Conservation (phyloP, 2,113 vertebrate species). For the Hippoglossus stenolepis region DNA sequence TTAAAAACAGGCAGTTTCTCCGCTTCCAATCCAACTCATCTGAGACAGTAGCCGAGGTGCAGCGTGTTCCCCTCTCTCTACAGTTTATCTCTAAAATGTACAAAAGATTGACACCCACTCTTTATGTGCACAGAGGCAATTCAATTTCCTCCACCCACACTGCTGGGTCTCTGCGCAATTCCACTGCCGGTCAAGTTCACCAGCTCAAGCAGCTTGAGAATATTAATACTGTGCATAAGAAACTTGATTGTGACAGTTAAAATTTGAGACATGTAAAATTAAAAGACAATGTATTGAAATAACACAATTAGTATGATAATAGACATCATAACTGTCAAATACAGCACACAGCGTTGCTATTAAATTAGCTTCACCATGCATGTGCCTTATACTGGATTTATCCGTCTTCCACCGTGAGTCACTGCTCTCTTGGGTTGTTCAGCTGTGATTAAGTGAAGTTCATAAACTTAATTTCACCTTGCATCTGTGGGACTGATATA, state of each 20-base stretch:
- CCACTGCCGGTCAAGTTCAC: slow-evolving; percentile 71
- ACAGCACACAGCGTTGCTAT: not conserved
- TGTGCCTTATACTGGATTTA: slow-evolving; percentile 7
- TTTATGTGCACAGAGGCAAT: slow-evolving; percentile 72
- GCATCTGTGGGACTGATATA: slow-evolving; percentile 31
- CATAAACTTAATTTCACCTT: slow-evolving; percentile 74
- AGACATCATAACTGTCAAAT: not conserved
- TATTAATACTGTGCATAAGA: slow-evolving; percentile 46
- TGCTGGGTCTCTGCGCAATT: slow-evolving; percentile 59
- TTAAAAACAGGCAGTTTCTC: slow-evolving; percentile 56
- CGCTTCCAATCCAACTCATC: slow-evolving; percentile 59
- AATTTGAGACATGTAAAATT: too few relatives aligned
- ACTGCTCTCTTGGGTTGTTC: slow-evolving; percentile 35
- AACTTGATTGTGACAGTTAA: slow-evolving; percentile 24
- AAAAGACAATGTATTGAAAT: not conserved
- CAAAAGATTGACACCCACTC: slow-evolving; percentile 78
- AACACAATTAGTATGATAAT: not conserved
- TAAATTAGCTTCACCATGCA: not conserved
- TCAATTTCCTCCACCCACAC: slow-evolving; percentile 74
- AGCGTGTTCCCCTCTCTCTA: slow-evolving; percentile 51
- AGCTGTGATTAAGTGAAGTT: slow-evolving; percentile 53
- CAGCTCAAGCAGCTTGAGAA: slow-evolving; percentile 56
- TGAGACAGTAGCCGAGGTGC: slow-evolving; percentile 54
- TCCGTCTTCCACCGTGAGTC: slow-evolving; percentile 38
- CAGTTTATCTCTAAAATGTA: slow-evolving; percentile 75